These are phyloP conservation scores for Pygmarrhopalites habei DNA, from an alignment of 1,140 invertebrate genomes.

Conservation along the genomic window DNA sequence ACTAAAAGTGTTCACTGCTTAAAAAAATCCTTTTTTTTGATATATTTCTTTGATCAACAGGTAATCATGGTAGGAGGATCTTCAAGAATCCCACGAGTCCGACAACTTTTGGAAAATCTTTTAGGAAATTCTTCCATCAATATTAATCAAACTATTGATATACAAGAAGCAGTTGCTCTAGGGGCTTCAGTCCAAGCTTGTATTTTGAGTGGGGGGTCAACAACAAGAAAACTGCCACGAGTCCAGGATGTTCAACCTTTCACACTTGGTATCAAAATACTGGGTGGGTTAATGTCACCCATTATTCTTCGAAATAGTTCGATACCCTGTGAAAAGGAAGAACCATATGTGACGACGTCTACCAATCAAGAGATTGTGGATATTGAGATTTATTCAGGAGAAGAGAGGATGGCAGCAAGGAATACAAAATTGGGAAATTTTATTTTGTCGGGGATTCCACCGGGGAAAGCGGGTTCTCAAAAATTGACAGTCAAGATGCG, in stretches of 20 bases:
- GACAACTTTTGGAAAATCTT: constrained; percentile 14
- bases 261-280: constrained; percentile 56
- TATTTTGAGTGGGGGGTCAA: constrained; percentile 57
- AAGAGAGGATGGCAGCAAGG: constrained; percentile 1
- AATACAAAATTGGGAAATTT: constrained; percentile 22
- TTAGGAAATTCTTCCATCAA: constrained; percentile 14
- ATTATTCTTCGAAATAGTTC: constrained; percentile 49
- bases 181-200: constrained; percentile 53
- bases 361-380: constrained; percentile 53
- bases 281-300: constrained; percentile 51
- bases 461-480: background rate
- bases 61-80: constrained; percentile 32
- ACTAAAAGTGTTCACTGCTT: no score
- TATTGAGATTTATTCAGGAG: constrained; percentile 42
- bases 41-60: constrained; percentile 20
- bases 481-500: constrained; percentile 18
- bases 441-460: constrained; percentile 21
- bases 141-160: constrained; percentile 43
- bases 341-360: constrained; percentile 55
- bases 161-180: constrained; percentile 54
- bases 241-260: constrained; percentile 60
- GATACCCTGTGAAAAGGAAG: constrained; percentile 54
- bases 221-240: constrained; percentile 50
- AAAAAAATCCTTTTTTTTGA: constrained; percentile 43
- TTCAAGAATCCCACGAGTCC: constrained; percentile 27